phyloP scores from a whole-genome alignment of 92 coral and sea anemone species.

The Palythoa caribaeorum region DNA sequence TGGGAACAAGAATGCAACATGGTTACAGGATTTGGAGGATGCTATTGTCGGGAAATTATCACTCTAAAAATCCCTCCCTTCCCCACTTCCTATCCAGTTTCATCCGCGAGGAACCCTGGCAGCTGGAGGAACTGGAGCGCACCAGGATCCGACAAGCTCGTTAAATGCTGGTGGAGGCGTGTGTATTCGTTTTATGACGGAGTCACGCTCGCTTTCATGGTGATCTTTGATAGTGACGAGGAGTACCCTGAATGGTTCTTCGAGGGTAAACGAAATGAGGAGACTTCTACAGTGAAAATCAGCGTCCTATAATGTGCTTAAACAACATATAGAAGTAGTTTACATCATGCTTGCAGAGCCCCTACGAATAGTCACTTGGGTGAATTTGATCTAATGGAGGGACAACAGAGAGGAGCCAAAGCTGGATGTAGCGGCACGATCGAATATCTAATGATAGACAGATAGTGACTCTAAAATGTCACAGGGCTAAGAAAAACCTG shows the following conservation, averaged over 20 bases:
- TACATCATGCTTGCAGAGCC: slow-evolving; percentile 53
- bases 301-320: background rate
- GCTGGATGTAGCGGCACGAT: slow-evolving; percentile 64
- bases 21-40: background rate
- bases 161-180: background rate
- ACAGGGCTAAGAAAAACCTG: background rate
- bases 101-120: background rate
- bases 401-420: slow-evolving; percentile 63
- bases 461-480: slow-evolving; percentile 51
- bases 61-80: background rate
- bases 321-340: slow-evolving; percentile 59
- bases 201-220: background rate
- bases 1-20: background rate
- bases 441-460: slow-evolving; percentile 71
- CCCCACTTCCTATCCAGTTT: no score
- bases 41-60: background rate
- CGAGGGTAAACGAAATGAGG: background rate
- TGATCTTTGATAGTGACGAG: background rate
- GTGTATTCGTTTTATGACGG: background rate
- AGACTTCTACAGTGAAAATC: background rate
- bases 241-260: background rate
- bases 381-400: slow-evolving; percentile 52
- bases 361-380: slow-evolving; percentile 56
- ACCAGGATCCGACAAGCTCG: background rate
- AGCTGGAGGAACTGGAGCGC: background rate